These are phyloP conservation scores for Rhagologus leucostigma DNA, from an alignment of 2,113 vertebrate genomes.

Conservation along the genomic window DNA sequence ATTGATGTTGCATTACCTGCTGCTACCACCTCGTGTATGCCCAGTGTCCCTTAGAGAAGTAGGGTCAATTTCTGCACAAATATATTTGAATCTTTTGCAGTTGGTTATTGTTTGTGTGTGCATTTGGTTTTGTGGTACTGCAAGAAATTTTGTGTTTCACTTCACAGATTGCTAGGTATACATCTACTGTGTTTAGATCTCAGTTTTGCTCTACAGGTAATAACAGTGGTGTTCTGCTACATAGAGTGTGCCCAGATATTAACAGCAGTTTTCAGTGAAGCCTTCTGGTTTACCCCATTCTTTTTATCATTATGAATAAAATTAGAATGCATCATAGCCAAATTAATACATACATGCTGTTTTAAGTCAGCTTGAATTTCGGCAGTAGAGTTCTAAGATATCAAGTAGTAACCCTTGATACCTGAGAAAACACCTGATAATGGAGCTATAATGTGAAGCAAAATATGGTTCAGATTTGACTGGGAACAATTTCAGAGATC, in stretches of 20 bases:
- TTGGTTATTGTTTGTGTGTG: neutral
- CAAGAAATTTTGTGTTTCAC: neutral
- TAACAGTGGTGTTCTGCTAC: neutral
- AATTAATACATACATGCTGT: neutral
- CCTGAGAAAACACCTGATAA: neutral
- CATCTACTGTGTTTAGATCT: neutral
- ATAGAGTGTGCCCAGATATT: neutral
- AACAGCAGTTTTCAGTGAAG: neutral
- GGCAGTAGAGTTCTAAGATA: neutral
- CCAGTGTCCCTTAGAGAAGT: neutral
- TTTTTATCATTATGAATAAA: neutral
- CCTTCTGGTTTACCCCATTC: neutral
- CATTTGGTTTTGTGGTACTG: neutral
- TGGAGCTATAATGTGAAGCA: neutral
- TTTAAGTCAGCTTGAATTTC: neutral
- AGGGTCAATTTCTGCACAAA: neutral
- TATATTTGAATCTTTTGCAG: neutral
- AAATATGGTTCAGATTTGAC: neutral
- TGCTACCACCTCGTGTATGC: accelerated
- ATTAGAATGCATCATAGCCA: neutral
- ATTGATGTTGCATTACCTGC: neutral
- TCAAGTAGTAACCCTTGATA: neutral
- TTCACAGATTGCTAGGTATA: neutral
- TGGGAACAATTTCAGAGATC: neutral
- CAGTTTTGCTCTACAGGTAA: neutral